These are phyloP conservation scores for Cloeon dipterum DNA, from an alignment of 2,888 invertebrate species.

Conservation along the genomic window DNA sequence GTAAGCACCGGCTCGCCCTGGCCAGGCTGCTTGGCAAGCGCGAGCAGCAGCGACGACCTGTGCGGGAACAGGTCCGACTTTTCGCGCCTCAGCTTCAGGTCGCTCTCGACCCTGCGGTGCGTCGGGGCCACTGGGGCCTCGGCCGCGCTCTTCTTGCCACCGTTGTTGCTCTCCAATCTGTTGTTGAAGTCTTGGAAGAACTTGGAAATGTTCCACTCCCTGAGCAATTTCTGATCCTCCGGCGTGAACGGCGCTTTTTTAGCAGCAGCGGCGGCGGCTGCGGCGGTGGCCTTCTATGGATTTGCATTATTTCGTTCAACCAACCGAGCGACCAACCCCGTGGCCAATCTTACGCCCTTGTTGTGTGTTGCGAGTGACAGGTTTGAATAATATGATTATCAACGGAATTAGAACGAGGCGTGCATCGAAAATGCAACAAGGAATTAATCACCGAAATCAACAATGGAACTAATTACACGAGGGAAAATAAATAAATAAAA, in stretches of 20 bases:
- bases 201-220: constrained; percentile 71
- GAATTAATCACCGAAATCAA: too few species aligned
- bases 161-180: constrained; percentile 21
- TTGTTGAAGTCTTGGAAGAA: constrained; percentile 40
- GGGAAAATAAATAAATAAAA: too few species aligned
- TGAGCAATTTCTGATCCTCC: constrained; percentile 59
- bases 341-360: too few species aligned
- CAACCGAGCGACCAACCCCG: too few species aligned
- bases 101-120: constrained; percentile 13
- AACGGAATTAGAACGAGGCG: not conserved
- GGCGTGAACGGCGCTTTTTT: not conserved
- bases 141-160: constrained; percentile 11
- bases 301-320: too few species aligned
- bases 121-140: constrained; percentile 13
- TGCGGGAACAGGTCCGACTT: constrained; percentile 67
- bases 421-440: not conserved
- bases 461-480: not conserved
- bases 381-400: not conserved
- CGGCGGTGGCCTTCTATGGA: not conserved
- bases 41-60: constrained; percentile 35
- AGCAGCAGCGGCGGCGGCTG: too few species aligned
- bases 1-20: constrained; percentile 44
- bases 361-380: too few species aligned
- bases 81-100: constrained; percentile 20
- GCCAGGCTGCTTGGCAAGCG: constrained; percentile 1